Evolutionary conservation across 2,797 vertebrate species (phyloP), one percentile per base, ranked within the genome.

Genomic region (Borostomias antarcticus): DNA sequence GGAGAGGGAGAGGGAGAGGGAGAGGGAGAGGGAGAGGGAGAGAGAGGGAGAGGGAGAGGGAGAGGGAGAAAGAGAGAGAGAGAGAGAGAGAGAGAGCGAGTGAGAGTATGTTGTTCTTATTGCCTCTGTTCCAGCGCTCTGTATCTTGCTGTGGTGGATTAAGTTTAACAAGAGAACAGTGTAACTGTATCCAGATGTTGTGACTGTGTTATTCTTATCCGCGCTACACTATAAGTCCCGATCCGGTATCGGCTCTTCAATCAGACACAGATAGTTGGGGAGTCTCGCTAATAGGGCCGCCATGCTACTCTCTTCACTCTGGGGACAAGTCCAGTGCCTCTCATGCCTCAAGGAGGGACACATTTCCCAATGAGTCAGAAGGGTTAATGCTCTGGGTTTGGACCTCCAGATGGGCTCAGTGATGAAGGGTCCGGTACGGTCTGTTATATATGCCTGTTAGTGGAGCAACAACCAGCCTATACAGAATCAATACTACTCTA

Each of bases 401-500:
- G 40, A 17, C 15, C 40, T 45, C 40, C 2, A n/a, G 13, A 45
- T 45, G 40, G 15, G 40, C 40, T 45, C n/a, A 45, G 40, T 8
- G 40, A 15, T 45, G 40, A 45, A 45, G 40, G 15, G n/a, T 45
- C 15, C 40, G 15, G 40, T 13, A n/a, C n/a, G 15, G n/a, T 45
- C 40, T 45, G 40, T 45, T 45, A n/a, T 45, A 17, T 15, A 45
- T 45, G 40, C 17, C 40, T n/a, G 40, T 45, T 45, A 45, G 40
- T 45, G 15, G n/a, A 45, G 40, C n/a, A 45, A 45, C 17, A 45
- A 13, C 40, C 40, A 3, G 4, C 3, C 17, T 17, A 45, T 45
- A 15, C 64, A 75, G 21, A 76, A 86, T 85, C 80, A 73, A 82
- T 82, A 77, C 69, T 50, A n/a, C n/a, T n/a, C n/a, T n/a, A 74